Conservation (phyloP, 2,888 invertebrate genomes). For the Meteorus colon region DNA sequence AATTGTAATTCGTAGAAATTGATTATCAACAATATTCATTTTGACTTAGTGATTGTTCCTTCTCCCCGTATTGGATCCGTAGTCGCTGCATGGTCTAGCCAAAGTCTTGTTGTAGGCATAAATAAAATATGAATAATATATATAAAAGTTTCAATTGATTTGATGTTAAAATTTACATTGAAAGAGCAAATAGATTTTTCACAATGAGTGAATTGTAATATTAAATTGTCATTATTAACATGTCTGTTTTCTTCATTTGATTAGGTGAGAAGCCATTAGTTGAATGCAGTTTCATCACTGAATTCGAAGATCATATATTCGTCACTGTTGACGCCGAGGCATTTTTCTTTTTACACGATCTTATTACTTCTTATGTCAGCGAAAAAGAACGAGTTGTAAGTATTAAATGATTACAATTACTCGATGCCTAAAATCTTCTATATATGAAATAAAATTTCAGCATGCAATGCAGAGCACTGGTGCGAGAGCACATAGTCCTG, state of each 20-base stretch:
- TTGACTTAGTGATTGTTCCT: background rate
- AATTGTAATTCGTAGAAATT: slow-evolving; percentile 9
- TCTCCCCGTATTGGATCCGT: background rate
- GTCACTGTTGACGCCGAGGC: slow-evolving; percentile 98
- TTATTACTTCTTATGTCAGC: slow-evolving; percentile 95
- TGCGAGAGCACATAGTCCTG: slow-evolving; percentile 72
- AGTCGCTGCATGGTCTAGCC: slow-evolving; percentile 26
- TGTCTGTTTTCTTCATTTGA: slow-evolving; percentile 11
- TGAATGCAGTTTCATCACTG: slow-evolving; percentile 97
- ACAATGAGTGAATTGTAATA: background rate
- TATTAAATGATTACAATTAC: slow-evolving; percentile 42
- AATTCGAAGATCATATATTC: slow-evolving; percentile 98
- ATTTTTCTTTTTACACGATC: slow-evolving; percentile 97
- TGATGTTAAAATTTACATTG: too few species aligned
- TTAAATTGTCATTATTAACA: background rate
- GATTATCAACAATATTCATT: background rate
- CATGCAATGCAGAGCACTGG: slow-evolving; percentile 61
- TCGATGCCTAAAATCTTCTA: background rate
- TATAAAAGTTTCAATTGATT: background rate
- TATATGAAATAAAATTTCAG: slow-evolving; percentile 44
- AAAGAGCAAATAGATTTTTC: too few species aligned
- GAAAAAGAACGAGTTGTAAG: slow-evolving; percentile 90
- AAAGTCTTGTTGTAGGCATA: background rate
- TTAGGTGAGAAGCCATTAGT: slow-evolving; percentile 89
- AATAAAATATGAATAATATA: background rate